Evolutionary conservation across 2,888 invertebrate genomes (phyloP).

Genomic region (Torymus auratus): DNA sequence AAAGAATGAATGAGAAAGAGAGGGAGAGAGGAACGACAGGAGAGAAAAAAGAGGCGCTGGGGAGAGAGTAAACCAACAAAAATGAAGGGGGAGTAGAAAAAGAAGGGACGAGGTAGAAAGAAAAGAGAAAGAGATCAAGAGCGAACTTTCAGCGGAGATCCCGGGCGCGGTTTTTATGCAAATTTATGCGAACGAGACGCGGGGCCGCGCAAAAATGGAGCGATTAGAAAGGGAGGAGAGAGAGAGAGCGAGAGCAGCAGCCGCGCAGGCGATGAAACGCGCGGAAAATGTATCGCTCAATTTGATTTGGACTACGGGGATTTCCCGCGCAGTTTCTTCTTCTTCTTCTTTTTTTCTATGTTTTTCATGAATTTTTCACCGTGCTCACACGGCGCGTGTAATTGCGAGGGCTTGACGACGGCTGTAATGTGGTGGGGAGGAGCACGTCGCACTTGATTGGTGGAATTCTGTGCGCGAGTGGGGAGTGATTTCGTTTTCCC

Average conservation of each 20-base stretch:
- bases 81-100: no score
- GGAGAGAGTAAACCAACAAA: background rate
- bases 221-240: conserved; percentile 48
- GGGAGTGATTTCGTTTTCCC: no score
- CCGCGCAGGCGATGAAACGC: background rate
- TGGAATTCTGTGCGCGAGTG: no score
- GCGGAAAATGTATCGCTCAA: conserved; percentile 36
- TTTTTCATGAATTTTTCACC: no score
- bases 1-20: no score
- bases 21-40: no score
- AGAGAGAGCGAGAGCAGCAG: conserved; percentile 20
- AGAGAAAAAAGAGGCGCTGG: background rate
- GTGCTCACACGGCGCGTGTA: no score
- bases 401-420: no score
- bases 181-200: conserved; percentile 47
- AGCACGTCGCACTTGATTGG: no score
- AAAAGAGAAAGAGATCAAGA: conserved; percentile 6
- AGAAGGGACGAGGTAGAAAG: background rate
- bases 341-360: no score
- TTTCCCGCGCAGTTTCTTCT: no score
- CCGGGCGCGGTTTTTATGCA: conserved; percentile 43
- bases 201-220: conserved; percentile 35
- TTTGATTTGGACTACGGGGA: conserved; percentile 24
- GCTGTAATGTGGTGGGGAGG: no score
- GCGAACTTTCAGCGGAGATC: conserved; percentile 6